Conservation (phyloP, 2,797 vertebrate genomes). For the Dicrostonyx torquatus region DNA sequence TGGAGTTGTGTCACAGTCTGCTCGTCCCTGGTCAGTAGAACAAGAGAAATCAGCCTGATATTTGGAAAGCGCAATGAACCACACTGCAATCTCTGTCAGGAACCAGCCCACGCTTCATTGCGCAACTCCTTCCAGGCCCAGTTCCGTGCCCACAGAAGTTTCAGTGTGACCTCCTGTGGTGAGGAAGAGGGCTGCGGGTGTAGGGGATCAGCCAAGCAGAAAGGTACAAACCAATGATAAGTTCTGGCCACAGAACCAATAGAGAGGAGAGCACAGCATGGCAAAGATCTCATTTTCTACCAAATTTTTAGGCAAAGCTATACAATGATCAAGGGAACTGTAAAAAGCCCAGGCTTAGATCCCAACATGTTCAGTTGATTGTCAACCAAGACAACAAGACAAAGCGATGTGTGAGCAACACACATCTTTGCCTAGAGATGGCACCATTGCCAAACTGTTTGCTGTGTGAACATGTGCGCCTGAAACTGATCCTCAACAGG, state of each 20-base stretch:
- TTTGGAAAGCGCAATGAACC: not conserved
- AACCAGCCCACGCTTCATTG: not conserved
- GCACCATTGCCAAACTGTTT: not conserved
- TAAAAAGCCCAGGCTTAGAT: not conserved
- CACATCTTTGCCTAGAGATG: not conserved
- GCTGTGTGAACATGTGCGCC: not conserved
- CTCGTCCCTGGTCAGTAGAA: not conserved
- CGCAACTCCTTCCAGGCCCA: not conserved
- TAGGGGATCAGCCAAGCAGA: not conserved
- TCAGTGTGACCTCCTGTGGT: not conserved
- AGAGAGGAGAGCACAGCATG: not conserved
- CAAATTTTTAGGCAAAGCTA: not conserved
- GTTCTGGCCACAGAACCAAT: not conserved
- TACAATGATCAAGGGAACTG: not conserved
- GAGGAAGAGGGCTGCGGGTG: accelerated
- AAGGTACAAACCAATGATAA: not conserved
- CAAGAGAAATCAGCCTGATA: not conserved
- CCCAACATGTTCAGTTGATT: not conserved
- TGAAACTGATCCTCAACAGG: not conserved
- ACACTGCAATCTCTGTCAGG: not conserved
- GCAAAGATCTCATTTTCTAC: not conserved
- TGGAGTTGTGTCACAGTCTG: not conserved
- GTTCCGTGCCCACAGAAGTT: not conserved
- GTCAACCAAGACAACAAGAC: not conserved
- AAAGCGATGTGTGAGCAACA: not conserved